Evolutionary conservation across 1,140 invertebrate species (phyloP).

Genomic region (Drosophila chauvacae): DNA sequence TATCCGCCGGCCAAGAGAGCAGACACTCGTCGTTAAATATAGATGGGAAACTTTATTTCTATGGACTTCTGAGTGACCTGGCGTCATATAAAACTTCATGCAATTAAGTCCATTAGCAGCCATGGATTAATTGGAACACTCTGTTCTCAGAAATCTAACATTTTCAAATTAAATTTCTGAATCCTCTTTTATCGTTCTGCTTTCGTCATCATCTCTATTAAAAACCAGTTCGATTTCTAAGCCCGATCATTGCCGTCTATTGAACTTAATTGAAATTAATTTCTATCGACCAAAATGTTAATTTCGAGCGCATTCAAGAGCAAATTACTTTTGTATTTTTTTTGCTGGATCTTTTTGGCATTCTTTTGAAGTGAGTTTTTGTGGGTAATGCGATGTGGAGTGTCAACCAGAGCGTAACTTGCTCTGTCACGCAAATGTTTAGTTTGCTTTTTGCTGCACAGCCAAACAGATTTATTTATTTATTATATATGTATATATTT

Average conservation of each 20-base stretch:
- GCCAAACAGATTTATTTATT: slow-evolving; percentile 21
- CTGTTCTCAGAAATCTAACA: slow-evolving; percentile 4
- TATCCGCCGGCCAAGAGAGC: slow-evolving; percentile 5
- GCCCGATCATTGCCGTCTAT: slow-evolving; percentile 29
- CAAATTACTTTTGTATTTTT: slow-evolving; percentile 37
- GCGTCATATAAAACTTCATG: neutral
- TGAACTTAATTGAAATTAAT: slow-evolving; percentile 62
- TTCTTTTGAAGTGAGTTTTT: slow-evolving; percentile 25
- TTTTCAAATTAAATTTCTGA: slow-evolving; percentile 8
- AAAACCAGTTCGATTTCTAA: slow-evolving; percentile 40
- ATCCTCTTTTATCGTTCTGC: slow-evolving; percentile 9
- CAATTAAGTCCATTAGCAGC: slow-evolving; percentile 3
- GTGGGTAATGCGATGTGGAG: slow-evolving; percentile 48
- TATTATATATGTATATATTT: slow-evolving; percentile 11
- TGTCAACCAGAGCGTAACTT: slow-evolving; percentile 77
- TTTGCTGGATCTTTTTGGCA: slow-evolving; percentile 14
- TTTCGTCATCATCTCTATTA: slow-evolving; percentile 13
- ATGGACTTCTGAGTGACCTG: slow-evolving; percentile 8
- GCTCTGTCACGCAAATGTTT: slow-evolving; percentile 61
- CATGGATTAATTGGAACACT: neutral
- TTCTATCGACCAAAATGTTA: slow-evolving; percentile 19
- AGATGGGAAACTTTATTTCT: slow-evolving; percentile 9
- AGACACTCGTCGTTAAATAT: slow-evolving; percentile 20
- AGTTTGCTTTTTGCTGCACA: slow-evolving; percentile 26
- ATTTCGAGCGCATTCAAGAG: slow-evolving; percentile 52